Evolutionary conservation across 2,797 vertebrate species (phyloP).

Genomic region (Myotis vivesi): DNA sequence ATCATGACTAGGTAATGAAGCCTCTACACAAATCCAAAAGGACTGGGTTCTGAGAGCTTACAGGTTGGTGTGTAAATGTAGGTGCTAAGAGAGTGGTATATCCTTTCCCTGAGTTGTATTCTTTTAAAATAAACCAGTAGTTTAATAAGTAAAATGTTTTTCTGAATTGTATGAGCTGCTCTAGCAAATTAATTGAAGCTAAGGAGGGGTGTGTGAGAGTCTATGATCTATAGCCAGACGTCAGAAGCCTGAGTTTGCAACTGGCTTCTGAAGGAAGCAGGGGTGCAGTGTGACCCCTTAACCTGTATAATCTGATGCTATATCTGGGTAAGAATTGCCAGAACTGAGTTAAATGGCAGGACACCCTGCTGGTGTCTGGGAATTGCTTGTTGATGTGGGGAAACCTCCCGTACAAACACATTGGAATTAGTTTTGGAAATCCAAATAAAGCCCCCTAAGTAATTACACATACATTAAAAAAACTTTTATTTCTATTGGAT

Average conservation of each 20-base stretch:
- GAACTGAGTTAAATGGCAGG: background rate
- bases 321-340: background rate
- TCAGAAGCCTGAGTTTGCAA: background rate
- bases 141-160: background rate
- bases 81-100: too few species aligned
- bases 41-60: background rate
- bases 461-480: background rate
- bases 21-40: background rate
- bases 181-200: background rate
- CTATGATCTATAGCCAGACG: background rate
- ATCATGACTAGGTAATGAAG: background rate
- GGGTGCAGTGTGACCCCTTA: too few species aligned
- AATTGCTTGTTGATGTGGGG: background rate
- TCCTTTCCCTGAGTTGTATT: background rate
- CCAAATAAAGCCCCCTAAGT: background rate
- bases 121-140: background rate
- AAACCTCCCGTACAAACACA: background rate
- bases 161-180: background rate
- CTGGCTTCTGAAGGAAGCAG: background rate
- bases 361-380: background rate
- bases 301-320: background rate
- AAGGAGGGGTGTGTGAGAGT: background rate
- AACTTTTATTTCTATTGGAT: conserved; percentile 2
- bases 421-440: background rate
- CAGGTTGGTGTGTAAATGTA: background rate